These are phyloP conservation scores for Ctenodactylus gundi DNA, from an alignment of 2,113 vertebrate species.

Conservation along the genomic window DNA sequence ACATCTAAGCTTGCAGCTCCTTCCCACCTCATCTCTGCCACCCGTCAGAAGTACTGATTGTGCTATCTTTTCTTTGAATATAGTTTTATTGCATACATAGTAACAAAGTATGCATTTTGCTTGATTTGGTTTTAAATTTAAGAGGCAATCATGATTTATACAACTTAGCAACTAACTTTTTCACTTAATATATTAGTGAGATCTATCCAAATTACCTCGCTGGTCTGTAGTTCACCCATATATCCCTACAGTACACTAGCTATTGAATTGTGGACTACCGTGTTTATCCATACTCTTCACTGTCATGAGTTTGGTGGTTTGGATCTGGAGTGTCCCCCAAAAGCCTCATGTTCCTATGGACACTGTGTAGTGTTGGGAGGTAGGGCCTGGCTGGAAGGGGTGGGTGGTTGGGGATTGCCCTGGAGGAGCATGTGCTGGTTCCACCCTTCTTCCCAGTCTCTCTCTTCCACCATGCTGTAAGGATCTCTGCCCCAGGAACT, in stretches of 20 bases:
- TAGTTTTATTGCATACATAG: background rate
- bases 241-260: too few species aligned
- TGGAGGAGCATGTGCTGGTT: too few species aligned
- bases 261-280: background rate
- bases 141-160: background rate
- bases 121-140: background rate
- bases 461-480: too few species aligned
- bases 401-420: too few species aligned
- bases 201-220: background rate
- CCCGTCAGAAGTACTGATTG: background rate
- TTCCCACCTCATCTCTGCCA: background rate
- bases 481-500: too few species aligned
- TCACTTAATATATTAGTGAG: background rate
- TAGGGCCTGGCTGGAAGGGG: too few species aligned
- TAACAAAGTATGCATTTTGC: background rate
- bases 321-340: too few species aligned
- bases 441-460: too few species aligned
- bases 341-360: too few species aligned
- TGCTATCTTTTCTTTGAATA: background rate
- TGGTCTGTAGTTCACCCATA: background rate
- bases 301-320: too few species aligned
- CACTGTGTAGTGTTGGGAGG: too few species aligned
- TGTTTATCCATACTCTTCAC: background rate
- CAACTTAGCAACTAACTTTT: background rate
- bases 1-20: fast-evolving